Evolutionary conservation across 2,113 vertebrate genomes (phyloP).

Genomic region (Cephalopterus ornatus): DNA sequence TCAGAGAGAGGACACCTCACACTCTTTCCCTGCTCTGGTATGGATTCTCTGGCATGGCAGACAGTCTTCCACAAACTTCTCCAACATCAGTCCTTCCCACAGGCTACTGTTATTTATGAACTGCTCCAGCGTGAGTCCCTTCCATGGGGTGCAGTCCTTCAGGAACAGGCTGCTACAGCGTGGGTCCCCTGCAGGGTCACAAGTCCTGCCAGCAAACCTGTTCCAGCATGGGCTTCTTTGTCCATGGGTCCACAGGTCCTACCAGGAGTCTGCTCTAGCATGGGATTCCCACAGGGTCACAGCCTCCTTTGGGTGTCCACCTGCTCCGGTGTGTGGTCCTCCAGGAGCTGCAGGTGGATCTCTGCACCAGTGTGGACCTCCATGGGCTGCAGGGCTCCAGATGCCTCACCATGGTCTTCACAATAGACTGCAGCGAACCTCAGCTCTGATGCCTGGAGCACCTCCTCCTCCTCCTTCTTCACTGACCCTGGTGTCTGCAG

Average conservation of each 20-base stretch:
- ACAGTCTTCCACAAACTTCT: background rate
- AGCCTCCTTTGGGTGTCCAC: too few species aligned
- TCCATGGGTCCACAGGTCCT: background rate
- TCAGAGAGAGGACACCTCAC: background rate
- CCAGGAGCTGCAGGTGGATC: background rate
- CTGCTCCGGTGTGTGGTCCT: background rate
- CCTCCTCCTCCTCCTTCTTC: background rate
- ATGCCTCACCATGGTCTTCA: background rate
- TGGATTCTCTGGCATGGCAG: background rate
- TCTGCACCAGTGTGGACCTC: background rate
- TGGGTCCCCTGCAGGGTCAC: background rate
- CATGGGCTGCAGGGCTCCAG: background rate
- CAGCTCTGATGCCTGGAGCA: background rate
- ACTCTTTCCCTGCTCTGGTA: background rate
- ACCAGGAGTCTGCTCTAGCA: background rate
- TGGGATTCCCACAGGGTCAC: background rate
- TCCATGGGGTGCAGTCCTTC: too few species aligned
- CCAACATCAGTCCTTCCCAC: background rate
- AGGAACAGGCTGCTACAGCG: too few species aligned
- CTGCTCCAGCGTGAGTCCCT: background rate
- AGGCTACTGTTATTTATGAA: background rate
- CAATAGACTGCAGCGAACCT: background rate
- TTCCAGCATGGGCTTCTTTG: background rate
- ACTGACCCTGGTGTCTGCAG: background rate
- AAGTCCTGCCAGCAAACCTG: background rate